Evolutionary conservation across 2,888 invertebrate species (phyloP).

Genomic region (Alcis repandata): DNA sequence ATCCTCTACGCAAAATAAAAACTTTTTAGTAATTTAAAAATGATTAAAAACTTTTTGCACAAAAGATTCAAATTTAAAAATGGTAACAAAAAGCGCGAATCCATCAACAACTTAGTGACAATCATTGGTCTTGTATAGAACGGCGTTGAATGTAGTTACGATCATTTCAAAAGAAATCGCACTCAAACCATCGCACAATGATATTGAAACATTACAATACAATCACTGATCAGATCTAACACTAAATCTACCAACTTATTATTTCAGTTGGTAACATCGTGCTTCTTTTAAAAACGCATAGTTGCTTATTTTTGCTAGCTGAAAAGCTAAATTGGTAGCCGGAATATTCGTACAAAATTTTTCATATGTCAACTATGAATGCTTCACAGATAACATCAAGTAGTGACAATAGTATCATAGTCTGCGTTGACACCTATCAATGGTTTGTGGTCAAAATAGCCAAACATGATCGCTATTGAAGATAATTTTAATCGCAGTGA

Average conservation of each 20-base stretch:
- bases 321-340: slow-evolving; percentile 1
- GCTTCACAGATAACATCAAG: slow-evolving; percentile 62
- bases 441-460: slow-evolving; percentile 69
- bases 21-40: no score
- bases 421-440: slow-evolving; percentile 43
- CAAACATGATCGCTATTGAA: slow-evolving; percentile 58
- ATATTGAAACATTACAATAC: slow-evolving; percentile 70
- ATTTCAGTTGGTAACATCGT: neutral
- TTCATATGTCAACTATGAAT: slow-evolving; percentile 47
- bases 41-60: no score
- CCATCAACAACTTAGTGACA: slow-evolving; percentile 60
- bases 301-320: neutral
- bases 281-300: neutral
- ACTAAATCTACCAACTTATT: slow-evolving; percentile 41
- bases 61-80: neutral
- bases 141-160: slow-evolving; percentile 51
- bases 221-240: slow-evolving; percentile 67
- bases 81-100: slow-evolving; percentile 35
- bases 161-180: slow-evolving; percentile 60
- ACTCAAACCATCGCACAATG: slow-evolving; percentile 68
- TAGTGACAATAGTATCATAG: slow-evolving; percentile 51
- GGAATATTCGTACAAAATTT: slow-evolving; percentile 46
- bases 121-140: slow-evolving; percentile 52
- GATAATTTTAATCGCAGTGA: slow-evolving; percentile 35
- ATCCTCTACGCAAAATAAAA: no score